Base-by-base conservation (phyloP, 2,888 invertebrate genomes). In the Melanargia galathea region DNA sequence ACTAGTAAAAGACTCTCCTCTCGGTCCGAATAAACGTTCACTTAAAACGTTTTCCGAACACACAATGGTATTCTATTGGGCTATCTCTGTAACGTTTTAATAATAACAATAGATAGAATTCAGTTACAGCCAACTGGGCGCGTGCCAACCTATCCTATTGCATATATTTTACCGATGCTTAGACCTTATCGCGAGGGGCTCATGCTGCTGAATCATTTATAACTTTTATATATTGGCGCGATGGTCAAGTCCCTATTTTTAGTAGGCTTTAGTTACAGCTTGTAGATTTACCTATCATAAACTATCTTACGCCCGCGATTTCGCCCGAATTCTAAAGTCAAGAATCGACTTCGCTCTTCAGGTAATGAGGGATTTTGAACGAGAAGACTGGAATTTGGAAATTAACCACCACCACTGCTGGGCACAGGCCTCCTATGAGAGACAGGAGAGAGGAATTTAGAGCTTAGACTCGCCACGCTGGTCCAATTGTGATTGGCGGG, bases 41-140 rank as follows among this genome's bases (percentile, higher is more conserved):
- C 35, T 20, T 35, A 35, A 52, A 52, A 35, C 35, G 33, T 20
- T 52, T 52, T 33, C 20, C 20, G 52, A 20, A 52, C 35, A 35
- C 33, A 35, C 52, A 52, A 52, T 7, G 35, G 52, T 52, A 52
- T 52, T 52, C 52, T 33, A 52, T 35, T 16, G 52, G 18, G 33
- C 20, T 33, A 18, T 35, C 33, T 52, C 20, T 33, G 52, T 33
- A 52, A 52, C 52, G 52, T 52, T 52, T n/a, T 52, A 52, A 52
- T 52, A 52, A 52, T 52, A 52, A 52, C 52, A 52, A 52, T 52
- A 52, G 33, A 35, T 35, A 52, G 52, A 20, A 52, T 52, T 18
- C 52, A 11, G 35, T 20, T 35, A 13, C 35, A 20, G 52, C 52
- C 52, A 52, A 35, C 52, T 52, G 52, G 52, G 52, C 11, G 13